A percentile compares a stretch with the other conserved stretches of the same genome.
Conservation (phyloP, 1,140 invertebrate genomes). For the Penaeus chinensis region DNA sequence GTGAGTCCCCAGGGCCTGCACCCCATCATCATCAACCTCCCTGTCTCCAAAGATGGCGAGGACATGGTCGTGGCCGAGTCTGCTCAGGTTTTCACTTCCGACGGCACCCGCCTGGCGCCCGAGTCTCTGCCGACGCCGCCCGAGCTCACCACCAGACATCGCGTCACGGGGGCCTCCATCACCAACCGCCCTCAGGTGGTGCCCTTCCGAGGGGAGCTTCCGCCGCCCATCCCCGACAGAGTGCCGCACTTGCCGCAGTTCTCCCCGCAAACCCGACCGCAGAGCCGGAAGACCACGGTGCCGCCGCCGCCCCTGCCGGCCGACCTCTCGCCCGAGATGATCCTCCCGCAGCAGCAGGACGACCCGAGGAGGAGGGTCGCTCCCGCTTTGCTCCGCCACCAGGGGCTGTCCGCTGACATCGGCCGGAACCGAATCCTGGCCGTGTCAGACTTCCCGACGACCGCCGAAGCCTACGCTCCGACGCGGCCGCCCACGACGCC, state of each 20-base stretch:
- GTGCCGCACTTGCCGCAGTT: conserved; percentile 64
- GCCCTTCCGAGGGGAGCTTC: conserved; percentile 78
- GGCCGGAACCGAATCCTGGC: background rate
- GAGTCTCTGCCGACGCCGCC: conserved; percentile 73
- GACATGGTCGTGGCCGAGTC: conserved; percentile 36
- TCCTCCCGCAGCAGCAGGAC: background rate
- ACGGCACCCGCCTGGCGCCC: conserved; percentile 76
- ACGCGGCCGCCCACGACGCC: background rate
- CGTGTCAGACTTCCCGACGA: background rate
- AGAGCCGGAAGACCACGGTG: conserved; percentile 18
- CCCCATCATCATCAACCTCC: conserved; percentile 82
- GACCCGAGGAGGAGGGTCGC: background rate
- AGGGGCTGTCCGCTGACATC: background rate
- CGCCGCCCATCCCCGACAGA: conserved; percentile 69
- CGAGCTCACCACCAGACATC: conserved; percentile 68
- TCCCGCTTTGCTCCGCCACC: background rate
- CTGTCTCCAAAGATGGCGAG: conserved; percentile 69
- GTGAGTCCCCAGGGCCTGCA: conserved; percentile 71
- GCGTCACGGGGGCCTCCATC: conserved; percentile 20
- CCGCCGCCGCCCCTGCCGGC: conserved; percentile 23
- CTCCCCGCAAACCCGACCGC: conserved; percentile 29
- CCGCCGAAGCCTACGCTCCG: background rate
- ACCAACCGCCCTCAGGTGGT: conserved; percentile 74
- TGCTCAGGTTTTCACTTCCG: conserved; percentile 69
- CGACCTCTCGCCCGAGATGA: background rate